Evolutionary conservation across 2,113 vertebrate genomes (phyloP).

Genomic region (Hippocampus zosterae): DNA sequence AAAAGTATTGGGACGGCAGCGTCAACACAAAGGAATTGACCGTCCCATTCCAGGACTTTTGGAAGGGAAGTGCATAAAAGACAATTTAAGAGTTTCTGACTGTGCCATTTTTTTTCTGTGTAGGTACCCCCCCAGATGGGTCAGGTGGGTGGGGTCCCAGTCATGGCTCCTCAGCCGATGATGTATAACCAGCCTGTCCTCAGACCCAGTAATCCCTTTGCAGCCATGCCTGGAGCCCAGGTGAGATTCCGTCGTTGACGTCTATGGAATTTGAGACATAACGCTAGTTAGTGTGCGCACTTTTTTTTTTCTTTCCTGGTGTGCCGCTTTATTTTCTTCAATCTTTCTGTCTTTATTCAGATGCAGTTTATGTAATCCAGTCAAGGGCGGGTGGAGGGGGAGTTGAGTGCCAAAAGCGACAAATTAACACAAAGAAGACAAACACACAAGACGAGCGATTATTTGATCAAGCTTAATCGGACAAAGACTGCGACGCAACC

Average conservation of each 20-base stretch:
- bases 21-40: no score
- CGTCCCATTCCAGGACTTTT: no score
- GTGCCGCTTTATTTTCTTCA: neutral
- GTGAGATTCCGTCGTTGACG: constrained; percentile 48
- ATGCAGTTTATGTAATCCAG: constrained; percentile 91
- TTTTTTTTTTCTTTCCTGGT: neutral
- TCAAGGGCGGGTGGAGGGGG: constrained; percentile 33
- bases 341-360: constrained; percentile 55
- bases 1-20: no score
- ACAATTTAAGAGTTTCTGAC: neutral
- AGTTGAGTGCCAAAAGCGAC: constrained; percentile 65
- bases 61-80: neutral
- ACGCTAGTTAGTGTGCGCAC: neutral
- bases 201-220: constrained; percentile 82
- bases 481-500: constrained; percentile 38
- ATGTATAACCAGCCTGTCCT: constrained; percentile 82
- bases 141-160: constrained; percentile 75
- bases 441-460: constrained; percentile 37
- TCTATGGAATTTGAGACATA: neutral
- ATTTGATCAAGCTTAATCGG: constrained; percentile 36
- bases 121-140: constrained; percentile 82
- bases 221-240: constrained; percentile 81
- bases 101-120: neutral
- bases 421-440: constrained; percentile 25
- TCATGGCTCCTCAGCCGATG: constrained; percentile 82